Base-by-base conservation (phyloP, 1,140 invertebrate genomes). In the Dysdera silvatica region DNA sequence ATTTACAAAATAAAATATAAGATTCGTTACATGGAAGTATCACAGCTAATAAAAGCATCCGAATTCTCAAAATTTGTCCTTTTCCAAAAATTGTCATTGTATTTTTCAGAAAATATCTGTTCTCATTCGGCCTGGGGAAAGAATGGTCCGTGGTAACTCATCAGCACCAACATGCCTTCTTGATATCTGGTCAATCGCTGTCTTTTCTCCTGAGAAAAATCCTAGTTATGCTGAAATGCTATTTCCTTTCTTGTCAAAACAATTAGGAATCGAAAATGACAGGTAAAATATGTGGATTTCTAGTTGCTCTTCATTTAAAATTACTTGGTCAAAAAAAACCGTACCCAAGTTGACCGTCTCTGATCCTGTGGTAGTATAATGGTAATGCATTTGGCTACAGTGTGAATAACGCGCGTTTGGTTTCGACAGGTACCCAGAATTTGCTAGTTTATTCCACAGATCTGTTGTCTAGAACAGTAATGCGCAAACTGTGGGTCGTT, bases 111-210 rank as follows among this genome's bases (percentile, higher is more conserved):
- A 26, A 7, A 33, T 65, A 14, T 24, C 37, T 45, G 48, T 65
- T 14, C 57, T 49, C 29, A 28, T 65, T 16, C 7, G 31, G 6
- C 28, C 62, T 6, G 55, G 41, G 33, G 48, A 57, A 45, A 57
- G 55, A 53, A 58, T 65, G 48, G 35, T 43, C 12, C 26, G 45
- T 26, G 62, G 54, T 26, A 55, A 55, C 16, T 29, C 54, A 10
- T 33, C 54, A 14, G 62, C 57, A 26, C 62, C 62, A 14, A 58
- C 55, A 10, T 65, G 62, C 55, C 45, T 31, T 54, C 18, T 65
- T 6, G 55, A 65, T 45, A 20, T 65, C 8, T 65, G 62, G 62
- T 65, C 62, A 4, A 65, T 65, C n/a, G 48, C 29, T n/a, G 62
- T 65, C 16, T 65, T 65, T 45, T 28, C 33, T 33, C 37, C 47